Evolutionary conservation across 2,797 vertebrate genomes (phyloP).

Genomic region (Myotis vivesi): DNA sequence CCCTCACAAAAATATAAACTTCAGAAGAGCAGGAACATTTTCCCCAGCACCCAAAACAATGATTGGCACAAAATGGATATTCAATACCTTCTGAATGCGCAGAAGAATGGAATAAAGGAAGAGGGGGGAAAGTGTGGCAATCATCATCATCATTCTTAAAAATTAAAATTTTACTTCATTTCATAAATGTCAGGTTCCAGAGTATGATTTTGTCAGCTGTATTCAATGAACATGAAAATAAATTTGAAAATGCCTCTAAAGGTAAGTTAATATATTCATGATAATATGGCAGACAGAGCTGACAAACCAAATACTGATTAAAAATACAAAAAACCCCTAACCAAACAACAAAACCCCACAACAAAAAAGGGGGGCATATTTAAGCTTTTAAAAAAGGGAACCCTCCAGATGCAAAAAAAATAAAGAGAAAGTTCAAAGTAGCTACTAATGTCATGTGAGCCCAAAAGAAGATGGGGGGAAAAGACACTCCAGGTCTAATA

Average conservation of each 20-base stretch:
- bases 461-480: neutral
- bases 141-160: neutral
- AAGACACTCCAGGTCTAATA: neutral
- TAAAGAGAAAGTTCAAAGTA: constrained; percentile 12
- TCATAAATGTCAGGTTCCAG: neutral
- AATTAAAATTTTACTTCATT: neutral
- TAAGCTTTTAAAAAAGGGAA: constrained; percentile 10
- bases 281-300: neutral
- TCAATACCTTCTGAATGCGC: neutral
- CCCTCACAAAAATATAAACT: constrained; percentile 17
- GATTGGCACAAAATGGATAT: neutral
- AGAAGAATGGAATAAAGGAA: neutral
- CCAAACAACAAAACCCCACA: neutral
- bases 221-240: constrained; percentile 34
- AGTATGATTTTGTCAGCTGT: neutral
- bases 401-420: neutral
- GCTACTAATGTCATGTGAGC: neutral
- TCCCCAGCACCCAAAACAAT: neutral
- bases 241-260: constrained; percentile 40
- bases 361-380: neutral
- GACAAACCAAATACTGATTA: neutral
- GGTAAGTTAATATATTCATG: neutral
- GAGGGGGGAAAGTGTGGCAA: neutral
- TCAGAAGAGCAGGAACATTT: neutral
- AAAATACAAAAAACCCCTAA: neutral